Evolutionary conservation across 1,140 invertebrate species (phyloP).

Genomic region (Popillia japonica): DNA sequence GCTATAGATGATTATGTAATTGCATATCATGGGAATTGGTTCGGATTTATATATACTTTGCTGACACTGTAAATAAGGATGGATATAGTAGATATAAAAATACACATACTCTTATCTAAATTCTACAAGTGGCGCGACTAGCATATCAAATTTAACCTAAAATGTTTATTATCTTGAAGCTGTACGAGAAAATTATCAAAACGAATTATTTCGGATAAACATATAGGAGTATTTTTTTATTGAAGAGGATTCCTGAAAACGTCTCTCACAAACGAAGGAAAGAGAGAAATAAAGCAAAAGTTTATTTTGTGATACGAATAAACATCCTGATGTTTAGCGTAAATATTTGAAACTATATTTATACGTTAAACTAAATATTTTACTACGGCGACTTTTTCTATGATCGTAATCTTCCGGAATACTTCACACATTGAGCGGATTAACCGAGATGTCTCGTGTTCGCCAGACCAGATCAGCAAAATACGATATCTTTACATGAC

Average conservation of each 20-base stretch:
- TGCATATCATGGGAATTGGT: too few relatives aligned
- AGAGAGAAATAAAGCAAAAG: slow-evolving; percentile 33
- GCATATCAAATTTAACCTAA: too few relatives aligned
- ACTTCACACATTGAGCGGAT: neutral
- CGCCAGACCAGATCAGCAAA: neutral
- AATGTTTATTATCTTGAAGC: neutral
- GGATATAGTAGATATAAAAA: neutral
- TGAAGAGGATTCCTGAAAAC: slow-evolving; percentile 31
- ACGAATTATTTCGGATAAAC: slow-evolving; percentile 1
- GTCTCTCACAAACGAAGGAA: slow-evolving; percentile 24
- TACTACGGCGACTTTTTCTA: neutral
- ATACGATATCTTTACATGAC: neutral
- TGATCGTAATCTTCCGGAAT: slow-evolving; percentile 13
- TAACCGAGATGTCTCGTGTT: slow-evolving; percentile 5
- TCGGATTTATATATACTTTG: too few relatives aligned
- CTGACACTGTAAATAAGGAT: neutral
- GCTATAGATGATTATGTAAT: too few relatives aligned
- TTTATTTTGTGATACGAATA: slow-evolving; percentile 34
- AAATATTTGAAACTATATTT: slow-evolving; percentile 31
- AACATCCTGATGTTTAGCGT: slow-evolving; percentile 30
- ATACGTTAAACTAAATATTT: slow-evolving; percentile 3
- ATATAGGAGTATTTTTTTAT: slow-evolving; percentile 32
- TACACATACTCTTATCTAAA: neutral
- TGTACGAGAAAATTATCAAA: neutral
- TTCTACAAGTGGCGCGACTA: too few relatives aligned